Base-by-base conservation (phyloP, 2,113 vertebrate species). In the Oryzias javanicus region DNA sequence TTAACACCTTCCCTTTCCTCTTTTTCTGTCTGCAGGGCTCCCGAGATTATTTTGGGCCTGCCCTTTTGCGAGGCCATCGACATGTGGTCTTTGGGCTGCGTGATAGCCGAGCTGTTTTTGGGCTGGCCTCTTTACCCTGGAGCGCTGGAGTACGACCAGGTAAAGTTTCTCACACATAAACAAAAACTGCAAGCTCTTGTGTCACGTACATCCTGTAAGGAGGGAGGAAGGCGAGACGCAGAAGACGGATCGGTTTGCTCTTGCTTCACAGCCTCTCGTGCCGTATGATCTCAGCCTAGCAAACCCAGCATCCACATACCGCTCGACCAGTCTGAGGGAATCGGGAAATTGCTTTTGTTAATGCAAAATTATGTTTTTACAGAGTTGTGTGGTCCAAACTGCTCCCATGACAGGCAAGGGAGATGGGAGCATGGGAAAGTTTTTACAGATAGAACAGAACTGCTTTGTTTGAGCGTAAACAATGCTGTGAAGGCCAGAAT, bases 1-100 rank as follows among this genome's bases (percentile, higher is more conserved):
- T 46, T 46, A 8, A 35, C 10, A 10, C 35, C 3, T 35, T 35
- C 10, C 10, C 3, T 35, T 35, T 35, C 35, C 35, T 35, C 35
- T 35, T 47, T 47, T 47, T 47, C n/a, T 47, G 79, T 87, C 91
- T 87, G 45, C 86, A 98, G 96, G 91, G 96, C 96, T 89, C 96
- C 96, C 56, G 96, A 98, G 92, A 98, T 98, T 89, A 98, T 98
- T 92, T 91, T 98, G 92, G 96, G 96, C 76, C 92, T 98, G 91
- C 94, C 95, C 24, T 98, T 97, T 93, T 95, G 93, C 87, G 96
- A 98, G 92, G 96, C 96, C 91, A 98, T 98, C 89, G 96, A 98
- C 91, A 96, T 98, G 96, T 98, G 96, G 96, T 98, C 96, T 4
- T 83, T 98, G 88, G 96, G 96, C 80, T 98, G 96, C 74, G 96